Percentiles rank a stretch among this genome's conserved stretches.
phyloP scores from a whole-genome alignment of 2,888 invertebrate genomes.

The Cosmorhoe ocellata region DNA sequence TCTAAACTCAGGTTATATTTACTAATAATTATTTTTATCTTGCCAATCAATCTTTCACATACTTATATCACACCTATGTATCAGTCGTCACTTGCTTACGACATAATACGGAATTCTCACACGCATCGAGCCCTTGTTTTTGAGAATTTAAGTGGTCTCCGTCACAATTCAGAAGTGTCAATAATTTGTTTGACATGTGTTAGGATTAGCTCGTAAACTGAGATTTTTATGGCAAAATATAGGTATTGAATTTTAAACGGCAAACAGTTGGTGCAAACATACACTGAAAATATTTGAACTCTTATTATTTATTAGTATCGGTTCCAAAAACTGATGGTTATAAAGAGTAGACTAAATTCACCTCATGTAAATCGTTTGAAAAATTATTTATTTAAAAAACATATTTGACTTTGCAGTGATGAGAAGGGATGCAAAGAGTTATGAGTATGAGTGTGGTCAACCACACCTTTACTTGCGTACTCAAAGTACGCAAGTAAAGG shows the following conservation, averaged over 20 bases:
- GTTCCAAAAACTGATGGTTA: constrained; percentile 33
- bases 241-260: constrained; percentile 67
- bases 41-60: constrained; percentile 2
- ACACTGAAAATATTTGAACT: constrained; percentile 33
- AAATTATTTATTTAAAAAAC: no score
- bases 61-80: background rate
- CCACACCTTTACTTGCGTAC: no score
- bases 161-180: constrained; percentile 62
- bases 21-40: no score
- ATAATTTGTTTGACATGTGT: constrained; percentile 77
- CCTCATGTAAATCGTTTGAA: no score
- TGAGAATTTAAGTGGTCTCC: constrained; percentile 54
- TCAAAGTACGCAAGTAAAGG: no score
- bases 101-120: constrained; percentile 33
- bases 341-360: no score
- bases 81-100: constrained; percentile 10
- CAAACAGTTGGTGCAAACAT: constrained; percentile 41
- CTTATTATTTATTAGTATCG: constrained; percentile 37
- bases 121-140: constrained; percentile 30
- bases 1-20: no score
- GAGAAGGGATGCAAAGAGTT: no score
- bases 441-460: no score
- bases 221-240: constrained; percentile 66
- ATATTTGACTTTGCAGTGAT: no score
- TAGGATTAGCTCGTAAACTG: constrained; percentile 63